A percentile compares a stretch with the other conserved stretches of the same genome.
Conservation (phyloP, 2,113 vertebrate species). For the Callopanchax toddi region DNA sequence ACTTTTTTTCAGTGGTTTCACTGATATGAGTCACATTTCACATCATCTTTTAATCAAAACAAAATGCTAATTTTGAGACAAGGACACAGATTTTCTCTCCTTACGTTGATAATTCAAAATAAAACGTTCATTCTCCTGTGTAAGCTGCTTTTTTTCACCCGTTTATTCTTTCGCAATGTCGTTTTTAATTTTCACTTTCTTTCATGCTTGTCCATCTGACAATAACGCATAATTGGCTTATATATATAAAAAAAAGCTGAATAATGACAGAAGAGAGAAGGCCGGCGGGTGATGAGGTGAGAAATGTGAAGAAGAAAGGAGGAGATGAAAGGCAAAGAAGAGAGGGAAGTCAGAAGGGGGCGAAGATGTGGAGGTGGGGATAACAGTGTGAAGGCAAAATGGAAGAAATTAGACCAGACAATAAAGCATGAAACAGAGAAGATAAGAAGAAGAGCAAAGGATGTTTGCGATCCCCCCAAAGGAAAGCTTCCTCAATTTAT, state of each 20-base stretch:
- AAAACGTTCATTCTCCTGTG: not conserved
- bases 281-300: not conserved
- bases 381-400: not conserved
- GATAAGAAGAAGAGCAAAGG: constrained; percentile 3
- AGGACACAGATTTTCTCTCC: not conserved
- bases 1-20: not conserved
- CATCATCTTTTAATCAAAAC: no score
- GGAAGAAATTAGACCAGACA: constrained; percentile 13
- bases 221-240: constrained; percentile 36
- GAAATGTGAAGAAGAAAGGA: constrained; percentile 34
- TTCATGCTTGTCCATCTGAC: constrained; percentile 17
- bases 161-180: no score
- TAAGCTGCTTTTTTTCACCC: not conserved
- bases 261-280: constrained; percentile 25
- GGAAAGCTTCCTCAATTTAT: constrained; percentile 12
- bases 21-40: constrained; percentile 14
- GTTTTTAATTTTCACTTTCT: constrained; percentile 16
- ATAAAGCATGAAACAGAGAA: not conserved
- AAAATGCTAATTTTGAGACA: not conserved
- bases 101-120: not conserved
- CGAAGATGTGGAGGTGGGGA: constrained; percentile 19
- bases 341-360: constrained; percentile 5
- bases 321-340: constrained; percentile 25
- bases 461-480: not conserved
- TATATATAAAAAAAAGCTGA: constrained; percentile 52